Base-by-base conservation (phyloP, 2,888 invertebrate species). In the Axea sp. region DNA sequence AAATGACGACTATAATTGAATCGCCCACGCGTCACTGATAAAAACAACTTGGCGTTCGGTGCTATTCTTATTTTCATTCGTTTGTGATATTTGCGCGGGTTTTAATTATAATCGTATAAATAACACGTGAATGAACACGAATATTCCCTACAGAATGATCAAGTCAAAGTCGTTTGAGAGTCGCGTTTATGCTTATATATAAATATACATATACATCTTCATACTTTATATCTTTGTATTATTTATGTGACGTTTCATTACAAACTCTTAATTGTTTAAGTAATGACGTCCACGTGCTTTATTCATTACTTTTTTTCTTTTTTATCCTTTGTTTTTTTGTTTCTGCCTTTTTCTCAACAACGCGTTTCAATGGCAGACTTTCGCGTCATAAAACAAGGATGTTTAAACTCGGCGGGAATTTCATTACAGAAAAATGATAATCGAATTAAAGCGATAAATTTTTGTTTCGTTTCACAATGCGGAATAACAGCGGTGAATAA, bases 231-330 rank as follows among this genome's bases (percentile, higher is more conserved):
- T 77, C 74, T 65, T 78, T 76, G 77, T 8, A 39, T 59, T 72
- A 83, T 83, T 83, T 83, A 83, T 83, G 82, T 84, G 86, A 86
- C 86, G 83, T 86, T 84, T 81, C 84, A 85, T 85, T 86, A 85
- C 82, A 77, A 80, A 82, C 81, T 81, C 84, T 84, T 86, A 86
- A 86, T 86, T 86, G 86, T 86, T 86, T 86, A 83, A 85, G 84
- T 86, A 86, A 86, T 85, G 83, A 78, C 72, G 37, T 60, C 37
- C 19, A 35, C 14, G 28, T 7, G 12, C 9, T 59, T 35, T 45
- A 45, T 45, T 45, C 26, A 45, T 6, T 59, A 24, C 28, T 26
- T 31, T 57, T 26, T 9, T 33, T 33, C n/a, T n/a, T n/a, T n/a
- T n/a, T n/a, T n/a, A n/a, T n/a, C n/a, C n/a, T n/a, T n/a, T n/a